Conservation (phyloP, 2,888 invertebrate species). For the Andrena camellia region DNA sequence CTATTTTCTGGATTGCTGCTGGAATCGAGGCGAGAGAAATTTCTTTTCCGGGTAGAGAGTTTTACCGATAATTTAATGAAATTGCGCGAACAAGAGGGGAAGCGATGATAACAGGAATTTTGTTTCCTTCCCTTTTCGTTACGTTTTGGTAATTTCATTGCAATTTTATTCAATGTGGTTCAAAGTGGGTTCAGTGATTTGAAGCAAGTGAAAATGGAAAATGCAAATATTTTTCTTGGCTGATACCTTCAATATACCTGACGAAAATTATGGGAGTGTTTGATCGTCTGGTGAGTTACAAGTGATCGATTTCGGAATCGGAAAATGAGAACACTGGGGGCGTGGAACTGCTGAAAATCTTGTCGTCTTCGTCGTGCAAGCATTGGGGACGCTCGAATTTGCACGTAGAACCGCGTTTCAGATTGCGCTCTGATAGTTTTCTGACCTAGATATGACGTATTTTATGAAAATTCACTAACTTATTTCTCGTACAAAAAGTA, state of each 20-base stretch:
- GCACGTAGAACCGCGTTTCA: not conserved
- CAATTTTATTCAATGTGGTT: not conserved
- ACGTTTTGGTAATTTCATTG: not conserved
- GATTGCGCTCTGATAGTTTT: not conserved
- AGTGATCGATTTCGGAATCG: constrained; percentile 67
- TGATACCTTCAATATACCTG: not conserved
- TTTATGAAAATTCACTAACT: not conserved
- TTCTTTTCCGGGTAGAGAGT: not conserved
- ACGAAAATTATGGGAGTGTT: not conserved
- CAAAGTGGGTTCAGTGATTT: too few relatives aligned
- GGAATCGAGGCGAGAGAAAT: not conserved
- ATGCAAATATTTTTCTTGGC: not conserved
- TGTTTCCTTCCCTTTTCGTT: not conserved
- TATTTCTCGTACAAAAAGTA: not conserved
- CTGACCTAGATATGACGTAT: constrained; percentile 1
- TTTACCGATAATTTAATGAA: too few relatives aligned
- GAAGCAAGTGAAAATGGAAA: too few relatives aligned
- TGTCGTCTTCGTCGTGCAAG: constrained; percentile 62
- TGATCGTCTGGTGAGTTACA: not conserved
- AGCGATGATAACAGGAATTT: not conserved
- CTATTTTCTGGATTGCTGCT: not conserved
- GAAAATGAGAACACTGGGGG: constrained; percentile 71
- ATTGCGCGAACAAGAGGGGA: not conserved
- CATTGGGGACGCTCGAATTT: constrained; percentile 1
- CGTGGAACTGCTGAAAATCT: constrained; percentile 65